Percentiles rank a stretch among this genome's conserved stretches.
Conservation (phyloP, 2,113 vertebrate genomes). For the Glaucomys volans region DNA sequence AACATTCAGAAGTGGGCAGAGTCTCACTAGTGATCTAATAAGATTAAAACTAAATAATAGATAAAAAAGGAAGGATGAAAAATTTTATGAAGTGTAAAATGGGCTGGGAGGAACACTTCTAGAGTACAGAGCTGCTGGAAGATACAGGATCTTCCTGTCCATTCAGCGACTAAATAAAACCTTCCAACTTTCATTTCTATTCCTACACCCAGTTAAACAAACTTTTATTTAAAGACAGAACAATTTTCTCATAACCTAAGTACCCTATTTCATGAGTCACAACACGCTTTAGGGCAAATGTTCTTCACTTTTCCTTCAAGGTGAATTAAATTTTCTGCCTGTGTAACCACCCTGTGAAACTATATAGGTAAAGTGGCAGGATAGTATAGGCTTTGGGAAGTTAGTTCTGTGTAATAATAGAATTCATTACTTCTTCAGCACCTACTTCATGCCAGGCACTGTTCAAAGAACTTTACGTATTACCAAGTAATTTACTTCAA, state of each 20-base stretch:
- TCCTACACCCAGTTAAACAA: conserved; percentile 27
- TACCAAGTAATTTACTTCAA: not conserved
- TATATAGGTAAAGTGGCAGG: not conserved
- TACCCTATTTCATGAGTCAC: not conserved
- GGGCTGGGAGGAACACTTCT: not conserved
- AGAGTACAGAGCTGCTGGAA: not conserved
- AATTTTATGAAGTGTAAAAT: conserved; percentile 35
- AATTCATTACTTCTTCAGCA: not conserved
- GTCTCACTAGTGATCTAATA: conserved; percentile 32
- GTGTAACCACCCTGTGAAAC: rapidly evolving
- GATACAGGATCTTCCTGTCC: not conserved
- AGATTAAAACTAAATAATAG: conserved; percentile 29
- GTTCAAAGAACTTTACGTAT: not conserved
- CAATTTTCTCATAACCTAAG: conserved; percentile 7
- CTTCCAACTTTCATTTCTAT: not conserved
- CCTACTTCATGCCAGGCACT: not conserved
- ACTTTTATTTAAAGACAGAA: conserved; percentile 37
- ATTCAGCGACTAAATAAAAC: not conserved
- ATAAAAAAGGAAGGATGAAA: not conserved
- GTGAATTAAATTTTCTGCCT: rapidly evolving
- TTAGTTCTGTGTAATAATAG: not conserved
- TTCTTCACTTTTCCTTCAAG: not conserved
- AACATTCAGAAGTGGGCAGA: conserved; percentile 34
- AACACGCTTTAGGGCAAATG: rapidly evolving
- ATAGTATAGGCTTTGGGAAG: not conserved